Evolutionary conservation across 2,888 invertebrate genomes (phyloP).

Genomic region (Biston stratarius): DNA sequence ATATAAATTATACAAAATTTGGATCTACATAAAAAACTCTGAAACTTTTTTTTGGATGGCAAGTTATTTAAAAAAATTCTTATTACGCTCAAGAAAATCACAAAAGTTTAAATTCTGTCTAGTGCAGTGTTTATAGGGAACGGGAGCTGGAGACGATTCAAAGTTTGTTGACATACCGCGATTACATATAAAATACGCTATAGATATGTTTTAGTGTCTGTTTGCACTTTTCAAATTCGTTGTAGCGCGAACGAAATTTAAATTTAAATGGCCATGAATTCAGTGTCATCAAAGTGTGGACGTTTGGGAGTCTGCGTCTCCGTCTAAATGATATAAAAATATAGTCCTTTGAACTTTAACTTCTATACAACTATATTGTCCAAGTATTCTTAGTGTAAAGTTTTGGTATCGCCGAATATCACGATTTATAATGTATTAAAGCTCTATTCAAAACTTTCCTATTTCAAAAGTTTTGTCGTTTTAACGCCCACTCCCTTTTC

Average conservation of each 20-base stretch:
- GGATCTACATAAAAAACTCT: no score
- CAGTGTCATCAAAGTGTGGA: conserved; percentile 28
- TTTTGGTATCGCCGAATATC: conserved; percentile 10
- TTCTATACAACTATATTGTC: conserved; percentile 3
- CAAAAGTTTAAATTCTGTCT: conserved; percentile 10
- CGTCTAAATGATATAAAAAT: conserved; percentile 11
- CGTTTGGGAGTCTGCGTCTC: conserved; percentile 10
- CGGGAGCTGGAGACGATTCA: conserved; percentile 40
- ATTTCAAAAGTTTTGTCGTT: conserved; percentile 10
- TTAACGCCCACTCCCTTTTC: conserved; percentile 8
- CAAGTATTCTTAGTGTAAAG: background rate
- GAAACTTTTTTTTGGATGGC: no score
- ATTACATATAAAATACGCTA: conserved; percentile 38
- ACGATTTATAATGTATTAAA: background rate
- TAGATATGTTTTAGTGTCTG: conserved; percentile 39
- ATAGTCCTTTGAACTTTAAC: conserved; percentile 23
- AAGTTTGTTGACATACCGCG: conserved; percentile 46
- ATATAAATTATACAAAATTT: no score
- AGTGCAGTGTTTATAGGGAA: background rate
- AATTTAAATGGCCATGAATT: conserved; percentile 31
- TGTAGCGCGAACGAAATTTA: conserved; percentile 27
- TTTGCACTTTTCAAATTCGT: conserved; percentile 35
- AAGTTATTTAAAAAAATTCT: no score
- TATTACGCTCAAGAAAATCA: no score
- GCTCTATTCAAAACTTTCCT: background rate